These are phyloP conservation scores for Panulirus ornatus DNA, from an alignment of 1,140 invertebrate genomes.

Conservation along the genomic window DNA sequence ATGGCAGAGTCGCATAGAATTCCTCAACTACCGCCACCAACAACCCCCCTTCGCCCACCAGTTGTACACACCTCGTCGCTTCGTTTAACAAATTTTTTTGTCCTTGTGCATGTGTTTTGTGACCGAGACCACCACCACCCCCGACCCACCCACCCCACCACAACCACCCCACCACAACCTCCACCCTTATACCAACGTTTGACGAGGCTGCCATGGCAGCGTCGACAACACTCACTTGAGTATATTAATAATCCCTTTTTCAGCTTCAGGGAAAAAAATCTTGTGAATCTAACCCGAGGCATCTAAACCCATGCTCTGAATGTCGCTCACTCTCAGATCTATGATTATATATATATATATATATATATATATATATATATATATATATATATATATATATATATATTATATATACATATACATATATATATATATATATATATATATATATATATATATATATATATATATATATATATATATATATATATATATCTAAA, in stretches of 20 bases:
- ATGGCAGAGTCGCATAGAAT: no score
- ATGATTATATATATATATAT: no score
- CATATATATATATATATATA: background rate
- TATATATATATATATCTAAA: conserved; percentile 54
- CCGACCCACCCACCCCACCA: no score
- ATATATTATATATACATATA: background rate
- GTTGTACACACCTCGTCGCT: conserved; percentile 57
- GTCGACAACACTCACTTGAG: conserved; percentile 47
- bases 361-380: no score
- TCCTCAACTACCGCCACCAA: no score
- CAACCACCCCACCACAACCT: no score
- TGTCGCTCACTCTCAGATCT: conserved; percentile 40
- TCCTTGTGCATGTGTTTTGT: conserved; percentile 64
- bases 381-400: no score
- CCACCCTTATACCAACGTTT: conserved; percentile 45
- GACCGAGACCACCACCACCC: no score
- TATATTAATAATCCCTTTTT: conserved; percentile 68
- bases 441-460: no score
- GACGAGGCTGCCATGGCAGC: conserved; percentile 60
- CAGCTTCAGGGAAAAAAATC: conserved; percentile 65
- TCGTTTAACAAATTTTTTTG: conserved; percentile 64
- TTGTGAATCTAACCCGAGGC: conserved; percentile 58
- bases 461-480: conserved; percentile 1
- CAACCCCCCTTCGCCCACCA: conserved; percentile 24
- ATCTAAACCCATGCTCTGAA: conserved; percentile 58